Conservation (phyloP, 1,140 invertebrate species). For the Glossosoma conforme region DNA sequence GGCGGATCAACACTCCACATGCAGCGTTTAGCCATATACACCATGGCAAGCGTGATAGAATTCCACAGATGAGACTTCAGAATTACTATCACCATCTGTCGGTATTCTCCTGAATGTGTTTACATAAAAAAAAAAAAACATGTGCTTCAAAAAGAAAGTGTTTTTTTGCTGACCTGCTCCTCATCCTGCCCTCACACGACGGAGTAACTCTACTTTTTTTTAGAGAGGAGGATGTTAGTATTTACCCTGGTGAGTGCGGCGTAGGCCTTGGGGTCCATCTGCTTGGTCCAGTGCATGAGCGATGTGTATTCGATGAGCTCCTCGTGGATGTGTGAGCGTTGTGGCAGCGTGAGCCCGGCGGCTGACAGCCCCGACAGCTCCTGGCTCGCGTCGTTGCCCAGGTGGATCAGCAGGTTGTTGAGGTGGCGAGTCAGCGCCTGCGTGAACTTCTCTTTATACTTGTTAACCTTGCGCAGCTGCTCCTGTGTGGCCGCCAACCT, state of each 20-base stretch:
- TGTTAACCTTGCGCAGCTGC: constrained; percentile 79
- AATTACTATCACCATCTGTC: no score
- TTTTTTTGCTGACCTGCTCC: no score
- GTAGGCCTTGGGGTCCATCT: constrained; percentile 79
- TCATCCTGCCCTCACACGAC: no score
- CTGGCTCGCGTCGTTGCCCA: constrained; percentile 52
- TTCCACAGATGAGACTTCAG: no score
- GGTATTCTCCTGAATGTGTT: no score
- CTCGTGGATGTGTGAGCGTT: constrained; percentile 72
- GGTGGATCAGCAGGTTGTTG: constrained; percentile 90
- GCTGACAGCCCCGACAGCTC: constrained; percentile 32
- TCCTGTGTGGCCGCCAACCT: constrained; percentile 81
- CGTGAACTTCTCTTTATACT: constrained; percentile 80
- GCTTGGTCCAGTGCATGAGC: constrained; percentile 86
- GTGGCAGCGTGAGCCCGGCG: constrained; percentile 66
- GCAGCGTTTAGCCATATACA: no score
- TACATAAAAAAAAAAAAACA: no score
- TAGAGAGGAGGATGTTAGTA: no score
- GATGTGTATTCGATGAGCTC: constrained; percentile 81
- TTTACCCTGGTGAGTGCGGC: constrained; percentile 62
- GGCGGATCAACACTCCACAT: no score
- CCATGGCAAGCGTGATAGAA: no score
- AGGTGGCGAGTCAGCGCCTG: constrained; percentile 78
- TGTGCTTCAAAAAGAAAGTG: no score
- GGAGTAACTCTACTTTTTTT: no score